These are phyloP conservation scores for Cotesia chilonis DNA, from an alignment of 1,140 invertebrate species.

Conservation along the genomic window DNA sequence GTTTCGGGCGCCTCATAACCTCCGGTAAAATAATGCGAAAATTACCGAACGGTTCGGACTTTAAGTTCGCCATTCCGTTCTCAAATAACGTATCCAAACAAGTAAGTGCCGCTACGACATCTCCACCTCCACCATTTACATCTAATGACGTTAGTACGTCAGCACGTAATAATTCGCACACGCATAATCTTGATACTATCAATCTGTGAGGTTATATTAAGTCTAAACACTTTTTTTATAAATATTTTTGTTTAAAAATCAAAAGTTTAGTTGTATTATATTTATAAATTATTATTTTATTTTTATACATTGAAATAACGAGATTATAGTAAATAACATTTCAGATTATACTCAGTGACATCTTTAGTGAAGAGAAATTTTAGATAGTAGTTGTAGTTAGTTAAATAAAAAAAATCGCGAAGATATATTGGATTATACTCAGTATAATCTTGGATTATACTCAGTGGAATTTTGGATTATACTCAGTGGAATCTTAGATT, in stretches of 20 bases:
- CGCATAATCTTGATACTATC: slow-evolving; percentile 73
- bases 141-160: slow-evolving; percentile 57
- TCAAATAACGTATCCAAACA: slow-evolving; percentile 61
- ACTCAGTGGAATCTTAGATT: too few relatives aligned
- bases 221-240: not conserved
- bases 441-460: too few relatives aligned
- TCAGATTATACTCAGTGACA: too few relatives aligned
- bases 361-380: too few relatives aligned
- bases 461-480: too few relatives aligned
- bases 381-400: too few relatives aligned
- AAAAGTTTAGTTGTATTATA: too few relatives aligned
- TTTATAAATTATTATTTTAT: too few relatives aligned
- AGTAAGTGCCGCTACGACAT: slow-evolving; percentile 52
- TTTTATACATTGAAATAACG: too few relatives aligned
- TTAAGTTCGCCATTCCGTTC: slow-evolving; percentile 63
- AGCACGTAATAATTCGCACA: slow-evolving; percentile 66
- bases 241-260: not conserved
- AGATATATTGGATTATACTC: too few relatives aligned
- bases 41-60: slow-evolving; percentile 71
- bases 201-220: slow-evolving; percentile 61
- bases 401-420: too few relatives aligned
- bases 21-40: slow-evolving; percentile 97
- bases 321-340: too few relatives aligned
- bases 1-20: slow-evolving; percentile 97
- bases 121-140: slow-evolving; percentile 56